Evolutionary conservation across 2,797 vertebrate genomes (phyloP), one percentile per base, ranked within the genome.

Genomic region (Acipenser ruthenus): DNA sequence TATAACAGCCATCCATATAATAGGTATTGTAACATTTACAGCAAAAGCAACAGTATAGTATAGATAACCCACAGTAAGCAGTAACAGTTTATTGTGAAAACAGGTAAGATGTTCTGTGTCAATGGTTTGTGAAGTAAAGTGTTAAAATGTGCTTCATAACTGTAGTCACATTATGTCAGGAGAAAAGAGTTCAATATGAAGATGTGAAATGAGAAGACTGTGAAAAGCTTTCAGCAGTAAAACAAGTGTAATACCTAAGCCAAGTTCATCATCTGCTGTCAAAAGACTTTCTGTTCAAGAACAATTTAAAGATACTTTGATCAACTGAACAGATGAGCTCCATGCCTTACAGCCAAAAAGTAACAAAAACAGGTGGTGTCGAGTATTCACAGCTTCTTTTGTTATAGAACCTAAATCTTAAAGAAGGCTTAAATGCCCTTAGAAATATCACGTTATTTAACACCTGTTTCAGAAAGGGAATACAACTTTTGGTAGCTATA

Each of bases 301-400:
- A 9, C 15, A 18, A 62, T 10, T 62, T 69, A 69, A 69, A 67
- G 71, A 69, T 13, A 52, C 11, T 68, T 64, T 68, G 67, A 68
- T 63, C 49, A 58, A 62, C 64, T 66, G 66, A 70, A 63, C n/a
- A 48, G 59, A 49, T 71, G 69, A 68, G 72, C 70, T 63, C 63
- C 67, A n/a, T 75, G 66, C 68, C 71, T 68, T 71, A n/a, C 23
- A 69, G 72, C 65, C 67, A 68, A 65, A 60, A 65, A 67, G 49
- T 65, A 73, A 72, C 63, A 76, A 72, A 76, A 68, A 62, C 18
- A 63, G 52, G 52, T 68, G 61, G 67, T 68, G 67, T 68, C 62
- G 23, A 47, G 13, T 64, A 58, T 64, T 68, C 60, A 13, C 60
- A 47, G 49, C 62, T 63, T 62, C 62, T 13, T 51, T 12, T 59